phyloP scores from a whole-genome alignment of 2,888 invertebrate species.

The Drosophila nr. medialis region DNA sequence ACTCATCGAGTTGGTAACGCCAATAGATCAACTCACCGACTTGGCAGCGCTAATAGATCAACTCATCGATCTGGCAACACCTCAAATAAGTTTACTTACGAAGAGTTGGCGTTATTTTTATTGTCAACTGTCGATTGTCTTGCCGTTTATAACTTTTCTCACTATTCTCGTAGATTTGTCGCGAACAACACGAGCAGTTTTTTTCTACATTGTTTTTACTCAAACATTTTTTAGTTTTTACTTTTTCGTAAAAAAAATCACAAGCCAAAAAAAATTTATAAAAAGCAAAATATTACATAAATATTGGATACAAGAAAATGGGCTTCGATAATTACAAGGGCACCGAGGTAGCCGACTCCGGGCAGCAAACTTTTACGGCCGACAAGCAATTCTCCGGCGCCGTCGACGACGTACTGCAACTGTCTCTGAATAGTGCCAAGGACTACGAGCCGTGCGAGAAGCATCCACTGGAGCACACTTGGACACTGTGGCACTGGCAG shows the following conservation, averaged over 20 bases:
- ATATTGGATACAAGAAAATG: slow-evolving; percentile 43
- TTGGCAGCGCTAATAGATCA: slow-evolving; percentile 2
- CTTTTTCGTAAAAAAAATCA: slow-evolving; percentile 21
- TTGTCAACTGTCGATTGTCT: slow-evolving; percentile 10
- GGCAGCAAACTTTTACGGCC: neutral
- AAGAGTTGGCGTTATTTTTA: slow-evolving; percentile 25
- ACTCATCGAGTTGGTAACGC: no score
- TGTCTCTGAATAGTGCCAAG: slow-evolving; percentile 55
- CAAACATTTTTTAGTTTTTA: slow-evolving; percentile 19
- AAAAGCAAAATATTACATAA: slow-evolving; percentile 30
- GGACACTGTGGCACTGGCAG: slow-evolving; percentile 99
- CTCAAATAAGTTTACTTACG: no score
- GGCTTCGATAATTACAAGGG: slow-evolving; percentile 59
- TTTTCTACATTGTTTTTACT: slow-evolving; percentile 34
- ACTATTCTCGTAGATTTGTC: slow-evolving; percentile 40
- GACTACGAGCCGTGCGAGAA: slow-evolving; percentile 89
- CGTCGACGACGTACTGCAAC: slow-evolving; percentile 37
- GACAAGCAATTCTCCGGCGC: slow-evolving; percentile 9
- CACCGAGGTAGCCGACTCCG: slow-evolving; percentile 28
- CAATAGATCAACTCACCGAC: neutral
- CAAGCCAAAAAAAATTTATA: slow-evolving; percentile 1
- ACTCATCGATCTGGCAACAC: slow-evolving; percentile 16
- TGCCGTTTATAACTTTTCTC: slow-evolving; percentile 1
- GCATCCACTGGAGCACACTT: slow-evolving; percentile 96
- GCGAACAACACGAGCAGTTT: slow-evolving; percentile 44